Conservation (phyloP, 2,888 invertebrate species). For the Amphipoea oculea region DNA sequence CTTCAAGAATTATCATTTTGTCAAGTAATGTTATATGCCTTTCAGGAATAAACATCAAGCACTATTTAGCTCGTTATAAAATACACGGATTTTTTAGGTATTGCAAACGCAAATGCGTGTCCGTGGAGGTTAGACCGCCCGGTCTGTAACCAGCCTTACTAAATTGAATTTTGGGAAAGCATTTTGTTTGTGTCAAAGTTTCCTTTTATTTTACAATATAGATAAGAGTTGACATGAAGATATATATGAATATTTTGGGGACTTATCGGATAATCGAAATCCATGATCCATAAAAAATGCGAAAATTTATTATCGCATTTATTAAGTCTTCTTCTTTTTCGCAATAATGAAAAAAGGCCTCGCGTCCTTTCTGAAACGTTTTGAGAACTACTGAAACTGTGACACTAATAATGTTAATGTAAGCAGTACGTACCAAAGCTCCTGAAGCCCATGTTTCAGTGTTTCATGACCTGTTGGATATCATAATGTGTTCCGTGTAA, state of each 20-base stretch:
- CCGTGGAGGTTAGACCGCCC: background rate
- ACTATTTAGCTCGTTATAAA: background rate
- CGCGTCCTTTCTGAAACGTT: conserved; percentile 3
- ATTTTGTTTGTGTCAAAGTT: conserved; percentile 11
- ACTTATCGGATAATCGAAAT: background rate
- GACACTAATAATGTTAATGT: conserved; percentile 46
- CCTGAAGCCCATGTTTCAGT: conserved; percentile 36
- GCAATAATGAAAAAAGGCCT: background rate
- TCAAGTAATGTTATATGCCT: background rate
- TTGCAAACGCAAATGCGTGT: background rate
- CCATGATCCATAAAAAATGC: background rate
- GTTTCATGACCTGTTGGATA: conserved; percentile 41
- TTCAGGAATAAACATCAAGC: background rate
- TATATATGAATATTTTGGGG: background rate
- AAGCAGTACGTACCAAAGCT: conserved; percentile 40
- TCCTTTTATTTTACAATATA: background rate
- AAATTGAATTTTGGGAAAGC: background rate
- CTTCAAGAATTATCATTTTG: background rate
- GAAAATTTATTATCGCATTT: conserved; percentile 4
- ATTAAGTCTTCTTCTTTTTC: background rate
- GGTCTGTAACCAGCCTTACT: conserved; percentile 3
- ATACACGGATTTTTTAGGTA: background rate
- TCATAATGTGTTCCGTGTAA: conserved; percentile 31
- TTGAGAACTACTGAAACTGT: conserved; percentile 27
- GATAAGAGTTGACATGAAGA: background rate